Percentiles rank a stretch among this genome's conserved stretches.
These are phyloP conservation scores for Microctenopoma lineatum DNA, from an alignment of 2,797 vertebrate species.

Conservation along the genomic window DNA sequence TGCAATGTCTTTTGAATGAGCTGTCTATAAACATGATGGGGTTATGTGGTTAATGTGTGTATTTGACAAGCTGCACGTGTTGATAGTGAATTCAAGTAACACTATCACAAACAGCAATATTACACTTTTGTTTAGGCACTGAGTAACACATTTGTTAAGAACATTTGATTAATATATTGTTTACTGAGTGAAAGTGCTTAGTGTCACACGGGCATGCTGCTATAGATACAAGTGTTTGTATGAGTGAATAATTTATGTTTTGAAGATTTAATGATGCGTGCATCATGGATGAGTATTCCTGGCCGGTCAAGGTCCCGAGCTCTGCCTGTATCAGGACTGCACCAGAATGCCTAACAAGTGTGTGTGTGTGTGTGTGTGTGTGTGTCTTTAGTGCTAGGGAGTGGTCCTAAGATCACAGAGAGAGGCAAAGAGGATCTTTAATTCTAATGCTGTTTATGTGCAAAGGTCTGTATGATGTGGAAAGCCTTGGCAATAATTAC, in stretches of 20 bases:
- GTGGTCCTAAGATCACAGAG: slow-evolving; percentile 59
- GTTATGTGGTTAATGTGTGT: neutral
- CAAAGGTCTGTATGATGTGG: slow-evolving; percentile 37
- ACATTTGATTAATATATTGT: too few relatives aligned
- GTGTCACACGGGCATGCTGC: slow-evolving; percentile 21
- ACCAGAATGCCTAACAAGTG: slow-evolving; percentile 71
- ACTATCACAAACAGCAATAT: too few relatives aligned
- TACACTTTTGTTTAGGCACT: too few relatives aligned
- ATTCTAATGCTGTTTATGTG: slow-evolving; percentile 69
- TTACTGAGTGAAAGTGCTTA: too few relatives aligned
- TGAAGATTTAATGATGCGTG: slow-evolving; percentile 77
- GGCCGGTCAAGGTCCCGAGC: slow-evolving; percentile 70
- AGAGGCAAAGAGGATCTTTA: slow-evolving; percentile 71
- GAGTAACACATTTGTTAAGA: too few relatives aligned
- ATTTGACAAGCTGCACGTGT: neutral
- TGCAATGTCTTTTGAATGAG: neutral
- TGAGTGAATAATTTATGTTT: slow-evolving; percentile 80
- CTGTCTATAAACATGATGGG: neutral
- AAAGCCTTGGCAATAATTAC: slow-evolving; percentile 66
- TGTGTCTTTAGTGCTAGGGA: neutral
- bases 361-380: slow-evolving; percentile 12
- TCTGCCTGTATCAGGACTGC: slow-evolving; percentile 50
- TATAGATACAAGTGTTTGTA: slow-evolving; percentile 51
- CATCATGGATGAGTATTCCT: slow-evolving; percentile 61
- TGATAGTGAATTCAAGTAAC: neutral